Conservation (phyloP, 2,113 vertebrate genomes). For the Hepsetus odoe region DNA sequence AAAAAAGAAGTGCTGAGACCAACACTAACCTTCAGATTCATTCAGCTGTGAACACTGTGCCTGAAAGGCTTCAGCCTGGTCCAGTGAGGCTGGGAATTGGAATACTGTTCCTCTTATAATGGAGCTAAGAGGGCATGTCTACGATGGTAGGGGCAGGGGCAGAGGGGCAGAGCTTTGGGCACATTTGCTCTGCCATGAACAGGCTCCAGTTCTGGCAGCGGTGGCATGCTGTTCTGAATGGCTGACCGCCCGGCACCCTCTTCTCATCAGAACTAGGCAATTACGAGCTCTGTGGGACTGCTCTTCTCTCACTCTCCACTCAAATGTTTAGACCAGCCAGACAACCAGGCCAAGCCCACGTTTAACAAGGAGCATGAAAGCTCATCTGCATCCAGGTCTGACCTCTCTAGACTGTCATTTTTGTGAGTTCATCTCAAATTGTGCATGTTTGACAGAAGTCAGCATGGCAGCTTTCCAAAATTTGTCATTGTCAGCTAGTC, state of each 20-base stretch:
- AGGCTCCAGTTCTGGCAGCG: slow-evolving; percentile 7
- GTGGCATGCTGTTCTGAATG: slow-evolving; percentile 16
- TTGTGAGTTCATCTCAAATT: too few species aligned
- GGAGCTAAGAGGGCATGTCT: slow-evolving; percentile 30
- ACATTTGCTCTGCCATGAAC: slow-evolving; percentile 10
- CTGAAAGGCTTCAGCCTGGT: slow-evolving; percentile 21
- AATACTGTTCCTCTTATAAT: neutral
- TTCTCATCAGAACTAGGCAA: slow-evolving; percentile 25
- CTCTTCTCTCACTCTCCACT: slow-evolving; percentile 13
- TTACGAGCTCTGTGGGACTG: slow-evolving; percentile 25
- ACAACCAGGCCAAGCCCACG: neutral
- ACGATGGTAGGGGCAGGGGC: slow-evolving; percentile 4
- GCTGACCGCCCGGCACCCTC: slow-evolving; percentile 1
- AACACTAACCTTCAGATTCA: slow-evolving; percentile 17
- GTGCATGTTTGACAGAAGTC: too few species aligned
- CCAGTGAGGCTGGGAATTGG: slow-evolving; percentile 25
- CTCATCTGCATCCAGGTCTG: neutral
- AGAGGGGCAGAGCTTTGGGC: slow-evolving; percentile 7
- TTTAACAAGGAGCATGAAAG: neutral
- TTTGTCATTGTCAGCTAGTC: too few species aligned
- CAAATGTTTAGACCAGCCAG: neutral
- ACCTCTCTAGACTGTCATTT: neutral
- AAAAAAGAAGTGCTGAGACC: slow-evolving; percentile 32
- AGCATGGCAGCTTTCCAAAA: too few species aligned
- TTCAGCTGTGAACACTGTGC: slow-evolving; percentile 22